Percentiles rank a stretch among this genome's conserved stretches.
phyloP scores from a whole-genome alignment of 2,113 vertebrate species.

The Rhagologus leucostigma region DNA sequence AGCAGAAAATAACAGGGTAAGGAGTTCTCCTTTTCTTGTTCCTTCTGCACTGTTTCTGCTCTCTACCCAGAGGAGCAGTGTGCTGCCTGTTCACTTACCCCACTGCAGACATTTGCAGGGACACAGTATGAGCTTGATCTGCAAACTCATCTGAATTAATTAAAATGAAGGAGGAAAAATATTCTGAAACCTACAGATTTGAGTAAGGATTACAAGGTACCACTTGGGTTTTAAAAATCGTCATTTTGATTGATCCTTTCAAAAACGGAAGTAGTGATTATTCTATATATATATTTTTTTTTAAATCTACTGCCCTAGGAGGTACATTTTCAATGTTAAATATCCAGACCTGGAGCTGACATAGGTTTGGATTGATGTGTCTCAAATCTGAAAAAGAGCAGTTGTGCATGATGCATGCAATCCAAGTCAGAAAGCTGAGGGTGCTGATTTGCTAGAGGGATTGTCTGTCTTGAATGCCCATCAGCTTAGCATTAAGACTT shows the following conservation, averaged over 20 bases:
- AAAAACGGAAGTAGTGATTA: background rate
- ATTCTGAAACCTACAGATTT: background rate
- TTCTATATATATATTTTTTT: background rate
- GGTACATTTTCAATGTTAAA: background rate
- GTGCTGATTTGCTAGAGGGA: background rate
- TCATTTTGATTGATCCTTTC: background rate
- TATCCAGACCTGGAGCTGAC: background rate
- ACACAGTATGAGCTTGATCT: background rate
- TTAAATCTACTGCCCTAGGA: background rate
- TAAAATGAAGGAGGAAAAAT: background rate
- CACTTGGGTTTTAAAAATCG: background rate
- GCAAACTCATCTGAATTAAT: background rate
- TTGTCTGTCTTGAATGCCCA: background rate
- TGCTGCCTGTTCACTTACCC: background rate
- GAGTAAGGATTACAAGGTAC: background rate
- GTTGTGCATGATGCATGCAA: background rate
- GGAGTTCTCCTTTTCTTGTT: constrained; percentile 19
- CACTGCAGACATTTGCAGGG: background rate
- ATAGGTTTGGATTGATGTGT: background rate
- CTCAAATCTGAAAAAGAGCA: background rate
- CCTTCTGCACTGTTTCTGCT: background rate
- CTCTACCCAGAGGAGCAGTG: background rate
- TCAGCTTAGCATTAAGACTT: background rate
- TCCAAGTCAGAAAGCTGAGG: background rate
- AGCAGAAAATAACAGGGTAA: background rate